Conservation (phyloP, 2,113 vertebrate species). For the Callospermophilus lateralis region DNA sequence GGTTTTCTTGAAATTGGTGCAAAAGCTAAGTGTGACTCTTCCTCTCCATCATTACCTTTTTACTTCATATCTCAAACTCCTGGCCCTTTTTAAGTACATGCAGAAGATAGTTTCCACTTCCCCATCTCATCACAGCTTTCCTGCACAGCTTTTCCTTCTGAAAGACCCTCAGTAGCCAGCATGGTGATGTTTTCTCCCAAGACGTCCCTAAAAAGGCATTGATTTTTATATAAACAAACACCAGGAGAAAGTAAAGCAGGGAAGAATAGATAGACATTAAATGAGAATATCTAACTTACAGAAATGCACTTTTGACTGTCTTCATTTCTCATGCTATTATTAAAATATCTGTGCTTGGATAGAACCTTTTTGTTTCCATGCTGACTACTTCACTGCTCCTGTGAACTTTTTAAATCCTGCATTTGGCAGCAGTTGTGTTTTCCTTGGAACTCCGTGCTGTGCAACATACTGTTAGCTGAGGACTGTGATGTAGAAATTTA, state of each 20-base stretch:
- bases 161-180: not conserved
- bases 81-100: not conserved
- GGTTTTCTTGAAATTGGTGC: not conserved
- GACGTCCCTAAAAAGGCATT: not conserved
- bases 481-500: slow-evolving; percentile 75
- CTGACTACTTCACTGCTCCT: slow-evolving; percentile 62
- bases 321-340: slow-evolving; percentile 69
- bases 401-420: slow-evolving; percentile 76
- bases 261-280: not conserved
- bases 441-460: slow-evolving; percentile 70
- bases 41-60: not conserved
- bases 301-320: slow-evolving; percentile 28
- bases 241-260: not conserved
- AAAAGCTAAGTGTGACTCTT: not conserved
- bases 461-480: slow-evolving; percentile 69
- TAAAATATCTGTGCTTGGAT: slow-evolving; percentile 71
- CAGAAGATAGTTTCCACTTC: not conserved
- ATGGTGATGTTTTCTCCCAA: not conserved
- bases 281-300: slow-evolving; percentile 40
- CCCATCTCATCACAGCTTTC: not conserved
- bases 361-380: slow-evolving; percentile 61
- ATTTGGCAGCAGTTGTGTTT: slow-evolving; percentile 79
- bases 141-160: not conserved
- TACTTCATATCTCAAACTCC: not conserved
- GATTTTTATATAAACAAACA: not conserved